Percentiles rank a stretch among this genome's conserved stretches.
Conservation (phyloP, 2,888 invertebrate genomes). For the Anorthoa munda region DNA sequence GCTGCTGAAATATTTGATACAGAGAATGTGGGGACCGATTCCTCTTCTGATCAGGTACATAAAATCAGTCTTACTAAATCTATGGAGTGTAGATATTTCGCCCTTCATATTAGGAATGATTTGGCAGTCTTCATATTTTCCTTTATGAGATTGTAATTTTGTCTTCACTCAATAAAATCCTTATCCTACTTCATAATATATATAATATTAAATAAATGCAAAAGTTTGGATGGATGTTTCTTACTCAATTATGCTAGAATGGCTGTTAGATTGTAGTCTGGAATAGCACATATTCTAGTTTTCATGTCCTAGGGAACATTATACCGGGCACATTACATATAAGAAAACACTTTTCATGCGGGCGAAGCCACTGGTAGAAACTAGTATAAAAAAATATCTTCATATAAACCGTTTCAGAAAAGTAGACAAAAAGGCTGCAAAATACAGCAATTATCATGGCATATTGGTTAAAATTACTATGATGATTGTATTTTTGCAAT, state of each 20-base stretch:
- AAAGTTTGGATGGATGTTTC: no score
- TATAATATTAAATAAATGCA: no score
- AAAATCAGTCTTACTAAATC: neutral
- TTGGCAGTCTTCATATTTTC: neutral
- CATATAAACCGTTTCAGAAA: neutral
- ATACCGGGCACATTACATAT: no score
- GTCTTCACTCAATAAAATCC: neutral
- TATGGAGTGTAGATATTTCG: neutral
- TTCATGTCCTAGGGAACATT: no score
- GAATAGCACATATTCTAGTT: no score
- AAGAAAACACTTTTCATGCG: no score
- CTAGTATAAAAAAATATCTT: neutral
- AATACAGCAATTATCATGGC: neutral
- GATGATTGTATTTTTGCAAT: no score
- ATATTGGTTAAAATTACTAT: neutral
- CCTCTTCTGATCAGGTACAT: constrained; percentile 85
- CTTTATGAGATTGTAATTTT: neutral
- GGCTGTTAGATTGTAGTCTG: no score
- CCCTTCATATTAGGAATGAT: neutral
- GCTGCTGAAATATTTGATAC: constrained; percentile 89
- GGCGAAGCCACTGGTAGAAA: no score
- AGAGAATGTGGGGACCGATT: constrained; percentile 89
- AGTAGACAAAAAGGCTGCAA: neutral
- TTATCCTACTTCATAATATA: no score
- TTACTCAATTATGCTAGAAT: no score